Evolutionary conservation across 2,797 vertebrate species (phyloP), one percentile per base, ranked within the genome.

Genomic region (Lithobates sylvaticus): DNA sequence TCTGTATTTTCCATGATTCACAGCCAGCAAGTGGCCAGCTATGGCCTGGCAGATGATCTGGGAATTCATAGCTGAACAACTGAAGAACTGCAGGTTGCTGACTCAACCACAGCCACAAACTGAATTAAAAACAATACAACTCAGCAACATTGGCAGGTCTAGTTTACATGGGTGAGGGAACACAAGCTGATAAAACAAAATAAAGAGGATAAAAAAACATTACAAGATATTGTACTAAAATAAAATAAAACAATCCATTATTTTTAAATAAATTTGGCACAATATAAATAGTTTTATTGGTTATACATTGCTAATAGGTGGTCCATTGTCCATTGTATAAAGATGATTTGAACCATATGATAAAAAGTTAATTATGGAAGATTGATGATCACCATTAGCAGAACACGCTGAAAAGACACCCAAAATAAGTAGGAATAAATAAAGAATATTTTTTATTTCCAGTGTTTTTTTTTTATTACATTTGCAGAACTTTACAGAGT

Each of bases 261-360:
- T 67, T n/a, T 36, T 15, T 27, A 44, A 44, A 64, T 29, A 3
- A 65, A 39, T 27, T 15, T 77, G 75, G 21, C 61, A 26, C 4
- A 23, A 67, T n/a, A 23, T 26, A 26, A 67, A 44, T 44, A 44
- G 61, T 13, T 3, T 27, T 44, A 42, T 67, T 64, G 61, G 76
- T 78, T 29, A 78, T 78, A 67, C n/a, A 68, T 67, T 68, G 39
- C 42, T 78, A 78, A 61, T 27, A 44, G 76, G 76, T 78, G 76
- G 76, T 78, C 76, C n/a, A 23, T 70, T 80, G 21, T 70, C 78
- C 26, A 27, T 21, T 34, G 65, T 42, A 44, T n/a, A 64, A 36
- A 32, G 27, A 18, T 76, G 54, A 76, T 76, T 10, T n/a, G 32
- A 77, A 77, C 54, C 74, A 76, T 76, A 76, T 76, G 74, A 77